Percentiles rank a stretch among this genome's conserved stretches.
phyloP scores from a whole-genome alignment of 2,113 vertebrate species.

The Myrmecobius fasciatus region DNA sequence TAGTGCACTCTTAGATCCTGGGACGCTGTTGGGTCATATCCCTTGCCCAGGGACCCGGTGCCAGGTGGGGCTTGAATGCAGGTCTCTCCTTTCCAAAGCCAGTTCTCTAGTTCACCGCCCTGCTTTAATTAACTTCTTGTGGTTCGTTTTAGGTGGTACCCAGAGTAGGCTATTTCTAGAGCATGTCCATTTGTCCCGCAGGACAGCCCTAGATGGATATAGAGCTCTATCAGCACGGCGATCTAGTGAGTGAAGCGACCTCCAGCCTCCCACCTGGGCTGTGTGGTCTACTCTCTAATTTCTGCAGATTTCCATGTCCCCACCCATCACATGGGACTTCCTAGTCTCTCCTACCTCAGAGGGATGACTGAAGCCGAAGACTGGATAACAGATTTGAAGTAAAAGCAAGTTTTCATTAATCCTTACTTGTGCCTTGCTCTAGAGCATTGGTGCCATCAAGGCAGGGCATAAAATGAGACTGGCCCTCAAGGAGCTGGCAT shows the following conservation, averaged over 20 bases:
- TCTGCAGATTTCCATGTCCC: background rate
- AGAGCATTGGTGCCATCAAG: too few relatives aligned
- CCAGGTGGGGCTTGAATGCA: background rate
- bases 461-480: too few relatives aligned
- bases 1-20: background rate
- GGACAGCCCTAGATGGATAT: background rate
- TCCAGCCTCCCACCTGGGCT: background rate
- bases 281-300: background rate
- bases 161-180: background rate
- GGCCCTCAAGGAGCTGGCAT: too few relatives aligned
- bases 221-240: background rate
- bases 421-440: background rate
- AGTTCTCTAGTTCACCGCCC: background rate
- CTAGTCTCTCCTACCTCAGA: background rate
- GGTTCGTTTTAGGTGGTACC: background rate
- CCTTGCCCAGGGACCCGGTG: too few relatives aligned
- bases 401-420: background rate
- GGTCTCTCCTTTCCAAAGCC: background rate
- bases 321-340: background rate
- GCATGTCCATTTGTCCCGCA: background rate
- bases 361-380: background rate
- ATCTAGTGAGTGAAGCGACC: background rate
- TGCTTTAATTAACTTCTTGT: too few relatives aligned
- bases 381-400: background rate
- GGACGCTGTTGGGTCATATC: too few relatives aligned